These are phyloP conservation scores for Willisornis vidua DNA, from an alignment of 2,113 vertebrate species.

Conservation along the genomic window DNA sequence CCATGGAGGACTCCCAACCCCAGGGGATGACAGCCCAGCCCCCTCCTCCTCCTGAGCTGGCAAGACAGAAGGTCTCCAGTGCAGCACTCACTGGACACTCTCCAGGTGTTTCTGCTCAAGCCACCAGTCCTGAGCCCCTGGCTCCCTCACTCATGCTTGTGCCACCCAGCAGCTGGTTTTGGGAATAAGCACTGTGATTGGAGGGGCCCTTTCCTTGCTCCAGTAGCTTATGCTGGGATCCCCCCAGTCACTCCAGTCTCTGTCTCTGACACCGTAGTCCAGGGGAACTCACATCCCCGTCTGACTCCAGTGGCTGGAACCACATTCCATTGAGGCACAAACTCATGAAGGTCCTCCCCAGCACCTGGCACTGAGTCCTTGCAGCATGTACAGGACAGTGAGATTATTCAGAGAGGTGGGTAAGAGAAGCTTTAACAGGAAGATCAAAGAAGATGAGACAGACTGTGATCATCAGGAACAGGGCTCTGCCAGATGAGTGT, in stretches of 20 bases:
- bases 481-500: neutral
- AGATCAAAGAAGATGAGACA: neutral
- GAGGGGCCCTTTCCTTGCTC: neutral
- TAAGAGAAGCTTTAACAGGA: neutral
- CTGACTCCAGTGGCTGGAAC: neutral
- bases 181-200: neutral
- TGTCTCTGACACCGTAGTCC: no score
- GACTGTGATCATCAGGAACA: accelerated
- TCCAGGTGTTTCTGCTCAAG: neutral
- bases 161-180: neutral
- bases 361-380: neutral
- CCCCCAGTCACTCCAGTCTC: neutral
- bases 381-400: accelerated
- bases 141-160: accelerated
- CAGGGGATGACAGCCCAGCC: neutral
- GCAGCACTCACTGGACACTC: neutral
- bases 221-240: neutral
- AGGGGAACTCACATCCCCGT: neutral
- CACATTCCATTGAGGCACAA: neutral
- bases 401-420: no score
- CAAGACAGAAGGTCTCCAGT: neutral
- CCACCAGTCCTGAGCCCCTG: neutral
- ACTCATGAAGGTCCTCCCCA: neutral
- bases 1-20: no score
- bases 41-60: neutral